These are phyloP conservation scores for Anableps anableps DNA, from an alignment of 2,797 vertebrate genomes.

Conservation along the genomic window DNA sequence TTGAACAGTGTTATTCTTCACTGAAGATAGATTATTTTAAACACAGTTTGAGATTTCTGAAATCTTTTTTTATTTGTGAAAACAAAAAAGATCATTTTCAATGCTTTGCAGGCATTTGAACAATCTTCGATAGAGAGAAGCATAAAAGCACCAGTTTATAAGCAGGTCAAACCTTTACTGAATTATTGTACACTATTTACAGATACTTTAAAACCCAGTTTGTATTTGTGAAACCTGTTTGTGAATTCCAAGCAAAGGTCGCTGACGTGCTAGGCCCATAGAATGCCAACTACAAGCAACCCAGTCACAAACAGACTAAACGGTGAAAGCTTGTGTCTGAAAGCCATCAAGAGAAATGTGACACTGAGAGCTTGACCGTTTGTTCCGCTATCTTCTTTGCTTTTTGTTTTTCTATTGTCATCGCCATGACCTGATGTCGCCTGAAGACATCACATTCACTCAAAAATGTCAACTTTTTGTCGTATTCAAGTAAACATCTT, in stretches of 20 bases:
- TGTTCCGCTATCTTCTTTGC: conserved; percentile 6
- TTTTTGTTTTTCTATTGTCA: conserved; percentile 4
- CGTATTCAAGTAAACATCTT: conserved; percentile 1
- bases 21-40: too few relatives aligned
- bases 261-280: conserved; percentile 14
- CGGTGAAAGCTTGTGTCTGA: conserved; percentile 7
- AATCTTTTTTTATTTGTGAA: too few relatives aligned
- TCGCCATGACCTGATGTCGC: not conserved
- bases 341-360: conserved; percentile 5
- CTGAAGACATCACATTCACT: not conserved
- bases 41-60: too few relatives aligned
- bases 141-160: not conserved
- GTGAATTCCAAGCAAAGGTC: conserved; percentile 13
- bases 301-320: conserved; percentile 2
- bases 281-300: conserved; percentile 16
- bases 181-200: not conserved
- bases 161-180: not conserved
- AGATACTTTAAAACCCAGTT: not conserved
- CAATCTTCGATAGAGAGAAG: not conserved
- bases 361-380: conserved; percentile 13
- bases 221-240: conserved; percentile 2
- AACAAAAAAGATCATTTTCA: too few relatives aligned
- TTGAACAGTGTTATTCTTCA: too few relatives aligned
- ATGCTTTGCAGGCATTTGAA: not conserved
- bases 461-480: not conserved